A percentile compares a stretch with the other conserved stretches of the same genome.
These are phyloP conservation scores for Todus mexicanus DNA, from an alignment of 2,797 vertebrate species.

Conservation along the genomic window DNA sequence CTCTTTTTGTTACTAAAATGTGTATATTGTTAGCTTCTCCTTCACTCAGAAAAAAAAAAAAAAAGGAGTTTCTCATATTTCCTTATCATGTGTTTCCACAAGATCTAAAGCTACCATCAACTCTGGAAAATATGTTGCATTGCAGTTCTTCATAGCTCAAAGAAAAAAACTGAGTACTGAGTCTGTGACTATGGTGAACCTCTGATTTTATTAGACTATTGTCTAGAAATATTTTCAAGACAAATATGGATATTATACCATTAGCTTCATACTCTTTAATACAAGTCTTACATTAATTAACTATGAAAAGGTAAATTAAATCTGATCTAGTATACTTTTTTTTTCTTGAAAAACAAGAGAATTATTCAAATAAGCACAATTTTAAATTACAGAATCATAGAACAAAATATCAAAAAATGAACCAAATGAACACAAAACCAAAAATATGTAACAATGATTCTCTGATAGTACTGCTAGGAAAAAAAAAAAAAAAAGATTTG, in stretches of 20 bases:
- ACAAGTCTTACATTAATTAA: neutral
- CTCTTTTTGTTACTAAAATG: neutral
- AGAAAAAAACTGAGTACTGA: neutral
- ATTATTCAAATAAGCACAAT: neutral
- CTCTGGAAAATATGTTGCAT: neutral
- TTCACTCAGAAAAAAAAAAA: neutral
- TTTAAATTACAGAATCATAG: neutral
- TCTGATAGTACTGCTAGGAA: neutral
- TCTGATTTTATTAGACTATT: neutral
- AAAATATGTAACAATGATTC: neutral
- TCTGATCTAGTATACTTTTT: neutral
- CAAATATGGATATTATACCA: neutral
- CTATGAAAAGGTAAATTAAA: neutral
- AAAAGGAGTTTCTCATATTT: neutral
- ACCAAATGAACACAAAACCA: neutral
- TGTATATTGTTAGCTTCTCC: neutral
- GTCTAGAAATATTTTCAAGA: neutral
- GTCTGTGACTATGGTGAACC: neutral
- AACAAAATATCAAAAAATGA: neutral
- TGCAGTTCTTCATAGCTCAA: neutral
- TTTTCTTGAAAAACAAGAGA: neutral
- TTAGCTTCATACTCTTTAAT: neutral
- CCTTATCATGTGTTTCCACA: neutral
- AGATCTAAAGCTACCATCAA: neutral
- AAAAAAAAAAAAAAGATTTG: neutral